Evolutionary conservation across 1,140 invertebrate genomes (phyloP), one percentile per base, ranked within the genome.

Genomic region (Caenorhabditis latens): DNA sequence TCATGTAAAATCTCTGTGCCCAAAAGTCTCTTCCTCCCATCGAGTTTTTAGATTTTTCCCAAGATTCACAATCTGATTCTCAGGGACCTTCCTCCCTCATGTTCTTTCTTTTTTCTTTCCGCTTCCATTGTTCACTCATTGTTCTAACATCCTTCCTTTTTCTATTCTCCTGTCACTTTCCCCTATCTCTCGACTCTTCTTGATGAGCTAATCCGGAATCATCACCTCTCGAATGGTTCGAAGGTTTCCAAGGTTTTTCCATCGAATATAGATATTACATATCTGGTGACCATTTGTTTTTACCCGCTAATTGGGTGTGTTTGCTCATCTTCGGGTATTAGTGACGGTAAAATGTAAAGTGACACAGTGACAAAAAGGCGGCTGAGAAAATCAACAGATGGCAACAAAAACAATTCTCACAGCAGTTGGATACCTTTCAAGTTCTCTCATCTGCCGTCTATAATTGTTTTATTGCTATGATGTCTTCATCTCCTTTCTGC

Each of bases 181-280:
- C n/a, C 9, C 4, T 50, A 7, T 79, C 40, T 14, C 19, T 71
- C 65, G 16, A 46, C 65, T 32, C 9, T 75, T 71, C 46, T 48
- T 24, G n/a, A 79, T 79, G 71, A 79, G 32, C 11, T 50, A 79
- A 79, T 79, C 71, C 71, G 46, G 71, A 79, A 46, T 79, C 53
- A 79, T 79, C 71, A 79, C 71, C 46, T 79, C 19, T 11, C 46
- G 46, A 19, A 79, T 50, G n/a, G 16, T 32, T 32, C 32, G 50
- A 53, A 53, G 61, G 11, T 40, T 40, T 14, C 24, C 24, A 8
- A 40, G 6, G 9, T 6, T 32, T n/a, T 32, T 32, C 32, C 32
- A 63, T 14, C 24, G 61, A 58, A 1, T n/a, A n/a, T n/a, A n/a
- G n/a, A n/a, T n/a, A n/a, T 58, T 19, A n/a, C 6, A 58, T 58